Conservation (phyloP, 2,888 invertebrate genomes). For the Cerastis rubricosa region DNA sequence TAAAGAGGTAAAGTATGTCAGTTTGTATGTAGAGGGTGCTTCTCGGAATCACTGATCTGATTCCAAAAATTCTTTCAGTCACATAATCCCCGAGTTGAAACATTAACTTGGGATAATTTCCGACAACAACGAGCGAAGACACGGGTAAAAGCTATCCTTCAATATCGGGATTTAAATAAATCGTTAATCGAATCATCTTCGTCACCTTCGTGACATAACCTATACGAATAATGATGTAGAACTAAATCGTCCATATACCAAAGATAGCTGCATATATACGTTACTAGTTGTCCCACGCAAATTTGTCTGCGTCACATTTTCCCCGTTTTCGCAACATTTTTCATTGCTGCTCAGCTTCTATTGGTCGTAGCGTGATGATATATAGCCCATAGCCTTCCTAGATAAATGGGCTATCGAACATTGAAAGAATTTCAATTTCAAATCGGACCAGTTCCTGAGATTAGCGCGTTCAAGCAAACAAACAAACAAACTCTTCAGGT, state of each 20-base stretch:
- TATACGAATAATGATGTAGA: background rate
- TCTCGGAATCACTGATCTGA: background rate
- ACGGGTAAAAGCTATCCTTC: background rate
- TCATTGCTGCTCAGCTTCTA: too few species aligned
- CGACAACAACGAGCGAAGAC: background rate
- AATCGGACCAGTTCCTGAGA: too few species aligned
- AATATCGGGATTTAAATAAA: background rate
- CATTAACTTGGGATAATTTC: background rate
- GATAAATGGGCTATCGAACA: too few species aligned
- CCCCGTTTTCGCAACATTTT: too few species aligned
- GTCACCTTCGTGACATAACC: background rate
- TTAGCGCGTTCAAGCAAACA: too few species aligned
- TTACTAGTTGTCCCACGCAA: too few species aligned
- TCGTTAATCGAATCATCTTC: background rate
- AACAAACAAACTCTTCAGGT: too few species aligned
- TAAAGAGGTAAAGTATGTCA: background rate
- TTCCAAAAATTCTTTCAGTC: background rate
- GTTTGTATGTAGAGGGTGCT: background rate
- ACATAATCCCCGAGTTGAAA: background rate
- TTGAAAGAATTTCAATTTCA: too few species aligned
- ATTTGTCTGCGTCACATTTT: too few species aligned
- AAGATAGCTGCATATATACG: background rate
- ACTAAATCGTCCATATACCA: conserved; percentile 2
- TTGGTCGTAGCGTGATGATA: too few species aligned
- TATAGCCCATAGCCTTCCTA: too few species aligned